phyloP scores from a whole-genome alignment of 2,113 vertebrate genomes.

The Pimephales promelas region DNA sequence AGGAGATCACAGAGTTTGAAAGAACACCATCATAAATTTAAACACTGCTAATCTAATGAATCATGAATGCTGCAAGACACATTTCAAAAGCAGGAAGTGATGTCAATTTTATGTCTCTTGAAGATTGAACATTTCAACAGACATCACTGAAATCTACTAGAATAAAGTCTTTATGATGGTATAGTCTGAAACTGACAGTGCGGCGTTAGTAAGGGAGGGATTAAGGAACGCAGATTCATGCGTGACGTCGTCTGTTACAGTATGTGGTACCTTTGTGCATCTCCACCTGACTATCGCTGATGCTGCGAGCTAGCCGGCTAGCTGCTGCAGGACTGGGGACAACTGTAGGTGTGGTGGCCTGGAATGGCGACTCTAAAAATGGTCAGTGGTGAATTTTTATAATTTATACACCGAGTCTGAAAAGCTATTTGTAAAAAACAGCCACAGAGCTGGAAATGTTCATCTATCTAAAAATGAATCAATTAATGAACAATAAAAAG shows the following conservation, averaged over 20 bases:
- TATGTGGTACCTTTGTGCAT: conserved; percentile 84
- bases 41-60: neutral
- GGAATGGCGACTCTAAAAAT: conserved; percentile 87
- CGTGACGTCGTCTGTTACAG: neutral
- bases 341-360: conserved; percentile 82
- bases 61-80: neutral
- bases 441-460: neutral
- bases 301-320: conserved; percentile 86
- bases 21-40: conserved; percentile 10
- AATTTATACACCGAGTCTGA: conserved; percentile 45
- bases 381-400: conserved; percentile 69
- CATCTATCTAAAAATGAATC: neutral
- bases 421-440: neutral
- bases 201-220: conserved; percentile 16
- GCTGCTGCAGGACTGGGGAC: conserved; percentile 87
- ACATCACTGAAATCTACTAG: neutral
- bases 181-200: neutral
- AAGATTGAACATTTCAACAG: neutral
- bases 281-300: conserved; percentile 85
- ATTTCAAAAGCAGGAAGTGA: neutral
- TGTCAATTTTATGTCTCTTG: neutral
- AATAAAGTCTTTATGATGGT: conserved; percentile 2
- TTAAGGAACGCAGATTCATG: neutral
- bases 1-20: neutral
- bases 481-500: neutral